Base-by-base conservation (phyloP, 2,888 invertebrate genomes). In the Tanypteryx hageni region DNA sequence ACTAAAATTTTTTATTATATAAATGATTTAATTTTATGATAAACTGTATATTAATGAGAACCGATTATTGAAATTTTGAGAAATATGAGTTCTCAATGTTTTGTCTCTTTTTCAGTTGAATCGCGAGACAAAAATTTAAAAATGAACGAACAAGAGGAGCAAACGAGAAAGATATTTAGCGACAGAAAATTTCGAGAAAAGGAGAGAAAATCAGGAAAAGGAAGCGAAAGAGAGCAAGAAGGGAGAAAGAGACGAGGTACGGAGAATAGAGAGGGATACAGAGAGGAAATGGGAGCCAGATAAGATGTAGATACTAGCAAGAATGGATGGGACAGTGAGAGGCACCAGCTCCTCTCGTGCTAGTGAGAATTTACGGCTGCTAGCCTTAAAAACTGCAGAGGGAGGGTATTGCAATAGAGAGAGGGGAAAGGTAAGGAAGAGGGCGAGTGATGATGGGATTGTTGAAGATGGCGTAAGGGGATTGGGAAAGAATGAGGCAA, bases 291-390 rank as follows among this genome's bases (percentile, higher is more conserved):
- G 68, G 18, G 68, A 18, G 22, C 68, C n/a, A 68, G 68, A 68
- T 68, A 68, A 68, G 68, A 68, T 68, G 68, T 68, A 68, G 68
- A 68, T 68, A 68, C 68, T 68, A 68, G 68, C n/a, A 68, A 68
- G 68, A 68, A 68, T 68, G 68, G 18, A 68, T 68, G 68, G 68
- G 68, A 68, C 68, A 68, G 64, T 18, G n/a, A 64, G 64, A 64
- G 64, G 44, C 44, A 44, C 44, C 44, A 44, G 44, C 44, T 44
- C 44, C 44, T 44, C 44, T n/a, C n/a, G n/a, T 11, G 18, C 68
- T 68, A 68, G 76, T 76, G 76, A 76, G 76, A 76, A 76, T 76
- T 76, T 76, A 76, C 22, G 76, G 27, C 27, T 27, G 22, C 9
- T 4, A 44, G 44, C 44, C 44, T 44, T 44, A 44, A 44, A 44